These are phyloP conservation scores for Ramphastos sulfuratus DNA, from an alignment of 2,113 vertebrate genomes.

Conservation along the genomic window DNA sequence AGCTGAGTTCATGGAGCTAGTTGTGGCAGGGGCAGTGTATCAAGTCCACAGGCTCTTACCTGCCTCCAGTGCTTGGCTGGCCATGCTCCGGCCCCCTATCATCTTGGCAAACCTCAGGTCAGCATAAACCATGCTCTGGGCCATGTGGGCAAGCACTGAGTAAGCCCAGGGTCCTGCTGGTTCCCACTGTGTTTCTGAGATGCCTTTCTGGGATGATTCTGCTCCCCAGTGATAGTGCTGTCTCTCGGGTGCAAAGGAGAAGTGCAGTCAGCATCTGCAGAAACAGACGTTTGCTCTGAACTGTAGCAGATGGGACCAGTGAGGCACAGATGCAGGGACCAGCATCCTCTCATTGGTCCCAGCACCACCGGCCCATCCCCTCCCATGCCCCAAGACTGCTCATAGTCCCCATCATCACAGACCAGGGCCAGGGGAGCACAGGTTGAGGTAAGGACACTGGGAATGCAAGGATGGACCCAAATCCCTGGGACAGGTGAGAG, in stretches of 20 bases:
- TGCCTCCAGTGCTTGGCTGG: conserved; percentile 30
- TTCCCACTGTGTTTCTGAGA: not conserved
- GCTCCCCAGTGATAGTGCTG: fast-evolving
- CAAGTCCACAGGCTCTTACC: not conserved
- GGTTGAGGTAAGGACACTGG: not conserved
- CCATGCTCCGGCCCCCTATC: not conserved
- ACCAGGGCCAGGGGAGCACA: fast-evolving
- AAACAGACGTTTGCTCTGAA: conserved; percentile 36
- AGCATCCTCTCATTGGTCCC: conserved; percentile 18
- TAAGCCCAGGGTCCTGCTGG: not conserved
- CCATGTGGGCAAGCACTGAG: not conserved
- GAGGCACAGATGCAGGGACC: not conserved
- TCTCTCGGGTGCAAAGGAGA: not conserved
- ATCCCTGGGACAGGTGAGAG: fast-evolving
- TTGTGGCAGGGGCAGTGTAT: fast-evolving
- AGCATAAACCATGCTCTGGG: conserved; percentile 27
- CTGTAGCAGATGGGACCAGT: not conserved
- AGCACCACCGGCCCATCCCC: fast-evolving
- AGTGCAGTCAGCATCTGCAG: not conserved
- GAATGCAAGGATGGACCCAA: not conserved
- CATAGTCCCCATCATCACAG: fast-evolving
- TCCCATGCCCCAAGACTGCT: not conserved
- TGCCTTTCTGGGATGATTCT: not conserved
- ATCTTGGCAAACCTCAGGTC: conserved; percentile 58
- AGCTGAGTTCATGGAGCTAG: not conserved